phyloP scores from a whole-genome alignment of 2,113 vertebrate genomes.

The Centropristis striata region DNA sequence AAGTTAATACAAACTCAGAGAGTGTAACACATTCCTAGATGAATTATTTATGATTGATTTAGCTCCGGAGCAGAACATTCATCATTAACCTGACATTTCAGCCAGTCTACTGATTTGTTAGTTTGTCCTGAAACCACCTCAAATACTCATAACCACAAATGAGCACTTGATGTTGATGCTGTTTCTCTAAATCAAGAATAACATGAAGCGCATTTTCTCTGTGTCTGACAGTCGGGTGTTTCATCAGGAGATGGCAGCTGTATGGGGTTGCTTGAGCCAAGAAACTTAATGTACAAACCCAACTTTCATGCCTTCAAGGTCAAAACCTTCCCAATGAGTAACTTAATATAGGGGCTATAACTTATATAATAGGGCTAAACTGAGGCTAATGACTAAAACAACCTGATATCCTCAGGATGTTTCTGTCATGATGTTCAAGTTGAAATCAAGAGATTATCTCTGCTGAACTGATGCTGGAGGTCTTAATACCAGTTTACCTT shows the following conservation, averaged over 20 bases:
- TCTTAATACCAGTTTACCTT: neutral
- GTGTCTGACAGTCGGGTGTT: slow-evolving; percentile 14
- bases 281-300: slow-evolving; percentile 6
- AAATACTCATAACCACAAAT: neutral
- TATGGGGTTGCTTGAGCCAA: slow-evolving; percentile 1
- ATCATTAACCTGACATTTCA: slow-evolving; percentile 25
- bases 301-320: slow-evolving; percentile 13
- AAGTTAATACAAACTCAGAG: slow-evolving; percentile 6
- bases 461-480: neutral
- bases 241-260: slow-evolving; percentile 18
- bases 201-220: neutral
- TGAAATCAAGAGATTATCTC: neutral
- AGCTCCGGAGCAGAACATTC: slow-evolving; percentile 10
- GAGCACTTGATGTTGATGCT: neutral
- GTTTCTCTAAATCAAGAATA: slow-evolving; percentile 35
- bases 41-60: slow-evolving; percentile 49
- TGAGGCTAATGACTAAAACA: slow-evolving; percentile 17
- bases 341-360: slow-evolving; percentile 22
- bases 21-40: neutral
- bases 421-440: slow-evolving; percentile 17
- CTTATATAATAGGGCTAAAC: slow-evolving; percentile 26
- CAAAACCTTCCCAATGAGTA: slow-evolving; percentile 15
- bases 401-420: slow-evolving; percentile 32
- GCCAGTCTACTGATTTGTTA: slow-evolving; percentile 23
- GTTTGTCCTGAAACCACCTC: slow-evolving; percentile 27